phyloP scores from a whole-genome alignment of 2,113 vertebrate species.

The Petrocephalus microphthalmus region DNA sequence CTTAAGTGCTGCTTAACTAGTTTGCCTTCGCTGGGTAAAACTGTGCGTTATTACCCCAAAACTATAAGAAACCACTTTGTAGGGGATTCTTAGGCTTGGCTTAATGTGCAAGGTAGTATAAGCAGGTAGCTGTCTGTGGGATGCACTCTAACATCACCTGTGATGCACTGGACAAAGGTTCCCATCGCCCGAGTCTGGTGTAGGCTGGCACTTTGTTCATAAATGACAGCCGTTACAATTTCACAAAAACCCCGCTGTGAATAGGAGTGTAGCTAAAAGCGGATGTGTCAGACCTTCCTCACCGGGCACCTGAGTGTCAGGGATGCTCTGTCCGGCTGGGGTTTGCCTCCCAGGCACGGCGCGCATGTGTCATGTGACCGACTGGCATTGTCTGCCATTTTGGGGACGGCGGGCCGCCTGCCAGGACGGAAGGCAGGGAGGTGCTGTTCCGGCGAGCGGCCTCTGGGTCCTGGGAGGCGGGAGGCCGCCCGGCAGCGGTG shows the following conservation, averaged over 20 bases:
- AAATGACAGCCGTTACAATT: not conserved
- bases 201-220: not conserved
- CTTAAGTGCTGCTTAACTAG: not conserved
- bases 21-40: not conserved
- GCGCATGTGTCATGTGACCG: not conserved
- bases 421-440: not conserved
- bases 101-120: not conserved
- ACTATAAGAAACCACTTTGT: not conserved
- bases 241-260: not conserved
- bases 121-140: not conserved
- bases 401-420: not conserved
- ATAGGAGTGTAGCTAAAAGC: not conserved
- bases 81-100: not conserved
- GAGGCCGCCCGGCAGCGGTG: constrained; percentile 39
- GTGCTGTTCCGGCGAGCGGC: not conserved
- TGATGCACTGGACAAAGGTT: not conserved
- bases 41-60: not conserved
- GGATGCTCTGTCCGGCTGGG: not conserved
- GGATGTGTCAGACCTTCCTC: not conserved
- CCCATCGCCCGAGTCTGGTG: not conserved
- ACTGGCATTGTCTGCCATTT: not conserved
- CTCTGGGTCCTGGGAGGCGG: not conserved
- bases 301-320: not conserved
- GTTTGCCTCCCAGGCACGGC: not conserved
- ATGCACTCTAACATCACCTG: not conserved